Conservation (phyloP, 2,797 vertebrate species). For the Pipistrellus kuhlii region DNA sequence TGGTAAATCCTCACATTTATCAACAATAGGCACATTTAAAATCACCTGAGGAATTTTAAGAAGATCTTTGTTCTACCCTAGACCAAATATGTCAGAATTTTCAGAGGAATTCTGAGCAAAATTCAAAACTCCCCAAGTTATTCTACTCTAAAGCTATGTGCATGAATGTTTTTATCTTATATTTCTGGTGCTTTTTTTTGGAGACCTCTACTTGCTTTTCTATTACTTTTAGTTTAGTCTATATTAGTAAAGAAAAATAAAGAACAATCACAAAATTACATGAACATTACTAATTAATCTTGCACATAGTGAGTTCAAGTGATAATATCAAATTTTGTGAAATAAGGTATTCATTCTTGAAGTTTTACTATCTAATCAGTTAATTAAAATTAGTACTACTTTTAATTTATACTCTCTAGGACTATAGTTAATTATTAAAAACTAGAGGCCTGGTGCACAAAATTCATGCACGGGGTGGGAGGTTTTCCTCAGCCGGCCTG, state of each 20-base stretch:
- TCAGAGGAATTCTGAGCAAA: background rate
- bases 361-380: background rate
- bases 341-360: background rate
- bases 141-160: background rate
- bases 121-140: background rate
- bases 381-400: slow-evolving; percentile 8
- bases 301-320: background rate
- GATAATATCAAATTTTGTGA: background rate
- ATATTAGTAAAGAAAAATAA: background rate
- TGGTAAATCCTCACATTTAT: background rate
- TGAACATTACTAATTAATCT: background rate
- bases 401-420: background rate
- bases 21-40: background rate
- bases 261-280: background rate
- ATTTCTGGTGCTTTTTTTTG: background rate
- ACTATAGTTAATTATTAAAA: background rate
- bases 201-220: background rate
- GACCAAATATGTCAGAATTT: background rate
- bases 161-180: background rate
- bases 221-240: background rate
- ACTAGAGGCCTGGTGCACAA: background rate
- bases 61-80: background rate
- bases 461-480: too few species aligned
- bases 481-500: too few species aligned
- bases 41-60: background rate